phyloP scores from a whole-genome alignment of 2,888 invertebrate genomes.

The Tortrix viridana region DNA sequence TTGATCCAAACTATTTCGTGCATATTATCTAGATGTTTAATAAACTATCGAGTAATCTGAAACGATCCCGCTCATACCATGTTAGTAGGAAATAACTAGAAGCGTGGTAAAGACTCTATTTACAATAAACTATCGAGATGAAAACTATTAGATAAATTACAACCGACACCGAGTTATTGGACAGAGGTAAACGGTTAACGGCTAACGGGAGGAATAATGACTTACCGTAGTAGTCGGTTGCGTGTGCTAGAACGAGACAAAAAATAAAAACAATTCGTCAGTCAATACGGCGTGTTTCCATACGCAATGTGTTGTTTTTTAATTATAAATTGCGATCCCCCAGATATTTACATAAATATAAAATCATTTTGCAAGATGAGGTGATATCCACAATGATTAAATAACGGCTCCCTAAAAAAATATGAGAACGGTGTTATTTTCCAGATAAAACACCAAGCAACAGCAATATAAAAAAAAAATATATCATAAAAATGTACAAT shows the following conservation, averaged over 20 bases:
- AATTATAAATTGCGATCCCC: slow-evolving; percentile 37
- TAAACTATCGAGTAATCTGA: slow-evolving; percentile 78
- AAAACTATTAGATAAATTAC: slow-evolving; percentile 55
- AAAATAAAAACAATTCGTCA: slow-evolving; percentile 76
- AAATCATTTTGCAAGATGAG: slow-evolving; percentile 42
- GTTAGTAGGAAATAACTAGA: slow-evolving; percentile 81
- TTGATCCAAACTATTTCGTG: slow-evolving; percentile 52
- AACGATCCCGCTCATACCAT: slow-evolving; percentile 59
- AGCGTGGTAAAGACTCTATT: slow-evolving; percentile 77
- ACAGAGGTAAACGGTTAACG: slow-evolving; percentile 59
- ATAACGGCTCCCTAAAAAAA: slow-evolving; percentile 26
- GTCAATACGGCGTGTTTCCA: slow-evolving; percentile 47
- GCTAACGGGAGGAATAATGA: slow-evolving; percentile 88
- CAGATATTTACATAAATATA: slow-evolving; percentile 44
- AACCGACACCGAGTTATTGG: slow-evolving; percentile 76
- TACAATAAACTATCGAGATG: slow-evolving; percentile 67
- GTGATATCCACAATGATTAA: slow-evolving; percentile 61
- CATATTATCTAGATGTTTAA: slow-evolving; percentile 18
- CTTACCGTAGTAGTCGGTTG: slow-evolving; percentile 99
- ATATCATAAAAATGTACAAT: too few relatives aligned
- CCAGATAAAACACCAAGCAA: neutral
- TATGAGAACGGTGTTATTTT: neutral
- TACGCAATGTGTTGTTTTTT: slow-evolving; percentile 37
- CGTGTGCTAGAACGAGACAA: slow-evolving; percentile 90
- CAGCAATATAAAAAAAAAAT: too few relatives aligned